phyloP scores from a whole-genome alignment of 2,888 invertebrate genomes.

The Acanthosepion pharaonis region DNA sequence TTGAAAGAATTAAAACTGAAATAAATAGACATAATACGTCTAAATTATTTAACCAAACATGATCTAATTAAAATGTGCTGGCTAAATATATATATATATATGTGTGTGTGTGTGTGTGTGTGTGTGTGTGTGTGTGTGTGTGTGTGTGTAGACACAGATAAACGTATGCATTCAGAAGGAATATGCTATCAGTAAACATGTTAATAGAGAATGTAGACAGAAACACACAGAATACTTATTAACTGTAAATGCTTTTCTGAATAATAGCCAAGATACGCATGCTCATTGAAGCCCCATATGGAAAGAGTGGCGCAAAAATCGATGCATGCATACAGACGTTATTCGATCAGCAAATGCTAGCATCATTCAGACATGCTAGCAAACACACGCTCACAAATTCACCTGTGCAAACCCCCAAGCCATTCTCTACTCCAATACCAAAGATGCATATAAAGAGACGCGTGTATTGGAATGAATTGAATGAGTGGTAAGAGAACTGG shows the following conservation, averaged over 20 bases:
- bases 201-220: not conserved
- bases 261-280: not conserved
- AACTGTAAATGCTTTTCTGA: not conserved
- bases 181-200: not conserved
- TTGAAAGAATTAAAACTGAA: too few relatives aligned
- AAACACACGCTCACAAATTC: conserved; percentile 33
- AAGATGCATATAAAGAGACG: not conserved
- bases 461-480: conserved; percentile 33
- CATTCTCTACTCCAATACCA: not conserved
- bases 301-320: not conserved
- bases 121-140: not conserved
- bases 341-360: conserved; percentile 15
- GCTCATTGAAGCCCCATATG: conserved; percentile 9
- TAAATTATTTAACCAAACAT: too few relatives aligned
- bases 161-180: not conserved
- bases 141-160: not conserved
- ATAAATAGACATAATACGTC: too few relatives aligned
- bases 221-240: not conserved
- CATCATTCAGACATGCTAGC: not conserved
- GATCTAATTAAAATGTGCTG: too few relatives aligned
- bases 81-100: too few relatives aligned
- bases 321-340: not conserved
- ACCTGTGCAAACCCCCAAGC: not conserved
- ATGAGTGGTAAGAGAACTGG: not conserved
- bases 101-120: not conserved